phyloP scores from a whole-genome alignment of 2,113 vertebrate species.

The Rhinoptilus africanus region DNA sequence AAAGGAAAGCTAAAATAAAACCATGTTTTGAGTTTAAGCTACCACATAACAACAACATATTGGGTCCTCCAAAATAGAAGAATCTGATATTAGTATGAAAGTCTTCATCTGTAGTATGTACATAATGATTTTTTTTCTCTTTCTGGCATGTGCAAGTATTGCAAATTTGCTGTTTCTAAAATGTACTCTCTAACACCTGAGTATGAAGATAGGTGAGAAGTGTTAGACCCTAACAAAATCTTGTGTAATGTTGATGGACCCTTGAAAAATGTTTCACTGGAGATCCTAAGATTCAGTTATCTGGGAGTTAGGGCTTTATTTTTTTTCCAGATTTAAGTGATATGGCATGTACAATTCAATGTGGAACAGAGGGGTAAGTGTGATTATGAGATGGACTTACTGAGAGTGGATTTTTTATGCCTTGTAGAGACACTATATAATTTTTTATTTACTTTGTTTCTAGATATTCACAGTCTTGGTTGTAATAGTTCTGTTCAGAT shows the following conservation, averaged over 20 bases:
- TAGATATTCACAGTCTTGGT: neutral
- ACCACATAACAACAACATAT: rapidly evolving
- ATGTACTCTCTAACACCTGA: neutral
- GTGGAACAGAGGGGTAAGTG: neutral
- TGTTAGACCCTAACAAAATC: neutral
- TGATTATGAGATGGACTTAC: neutral
- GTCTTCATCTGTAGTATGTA: neutral
- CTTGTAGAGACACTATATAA: neutral
- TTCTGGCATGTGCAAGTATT: neutral
- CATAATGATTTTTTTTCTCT: neutral
- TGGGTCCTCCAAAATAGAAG: neutral
- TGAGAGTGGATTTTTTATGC: neutral
- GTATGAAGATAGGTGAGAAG: neutral
- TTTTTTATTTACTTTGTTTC: neutral
- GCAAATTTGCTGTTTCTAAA: neutral
- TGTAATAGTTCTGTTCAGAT: neutral
- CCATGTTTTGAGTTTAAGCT: neutral
- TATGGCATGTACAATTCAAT: rapidly evolving
- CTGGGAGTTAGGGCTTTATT: neutral
- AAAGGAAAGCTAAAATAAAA: neutral
- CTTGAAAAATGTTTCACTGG: neutral
- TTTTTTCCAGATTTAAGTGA: neutral
- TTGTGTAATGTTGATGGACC: neutral
- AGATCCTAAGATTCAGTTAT: neutral
- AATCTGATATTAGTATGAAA: neutral